Evolutionary conservation across 2,797 vertebrate species (phyloP).

Genomic region (Enteromius unitaeniatus): DNA sequence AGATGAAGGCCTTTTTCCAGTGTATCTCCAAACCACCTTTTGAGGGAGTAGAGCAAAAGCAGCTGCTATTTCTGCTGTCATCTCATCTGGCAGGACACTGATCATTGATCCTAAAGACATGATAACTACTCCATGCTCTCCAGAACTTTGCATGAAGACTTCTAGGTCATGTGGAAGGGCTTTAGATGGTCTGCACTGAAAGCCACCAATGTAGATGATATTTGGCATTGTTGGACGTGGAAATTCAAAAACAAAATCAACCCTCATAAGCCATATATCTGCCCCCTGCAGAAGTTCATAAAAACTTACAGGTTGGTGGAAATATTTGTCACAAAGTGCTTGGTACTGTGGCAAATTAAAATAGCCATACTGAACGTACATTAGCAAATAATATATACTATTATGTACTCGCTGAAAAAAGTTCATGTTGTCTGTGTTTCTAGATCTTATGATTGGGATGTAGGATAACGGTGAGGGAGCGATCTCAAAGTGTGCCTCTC

Average conservation of each 20-base stretch:
- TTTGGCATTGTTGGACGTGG: conserved; percentile 65
- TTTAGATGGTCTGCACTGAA: conserved; percentile 59
- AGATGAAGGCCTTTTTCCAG: conserved; percentile 47
- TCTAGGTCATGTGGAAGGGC: conserved; percentile 55
- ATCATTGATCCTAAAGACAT: conserved; percentile 59
- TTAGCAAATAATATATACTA: neutral
- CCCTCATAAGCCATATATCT: conserved; percentile 63
- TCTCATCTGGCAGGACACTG: conserved; percentile 37
- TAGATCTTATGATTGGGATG: conserved; percentile 34
- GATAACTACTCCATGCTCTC: conserved; percentile 61
- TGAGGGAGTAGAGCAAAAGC: conserved; percentile 57
- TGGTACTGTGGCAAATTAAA: conserved; percentile 42
- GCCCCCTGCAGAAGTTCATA: conserved; percentile 40
- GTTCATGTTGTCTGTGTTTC: conserved; percentile 33
- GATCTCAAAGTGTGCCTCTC: conserved; percentile 39
- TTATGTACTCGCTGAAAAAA: conserved; percentile 39
- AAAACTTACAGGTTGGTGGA: conserved; percentile 31
- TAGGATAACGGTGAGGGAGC: conserved; percentile 35
- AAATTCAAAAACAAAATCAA: conserved; percentile 66
- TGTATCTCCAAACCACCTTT: conserved; percentile 53
- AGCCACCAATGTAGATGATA: conserved; percentile 61
- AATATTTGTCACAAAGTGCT: conserved; percentile 52
- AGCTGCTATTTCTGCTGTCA: conserved; percentile 50
- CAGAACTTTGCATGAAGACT: conserved; percentile 53
- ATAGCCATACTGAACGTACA: neutral